Base-by-base conservation (phyloP, 2,888 invertebrate genomes). In the Eupithecia inturbata region DNA sequence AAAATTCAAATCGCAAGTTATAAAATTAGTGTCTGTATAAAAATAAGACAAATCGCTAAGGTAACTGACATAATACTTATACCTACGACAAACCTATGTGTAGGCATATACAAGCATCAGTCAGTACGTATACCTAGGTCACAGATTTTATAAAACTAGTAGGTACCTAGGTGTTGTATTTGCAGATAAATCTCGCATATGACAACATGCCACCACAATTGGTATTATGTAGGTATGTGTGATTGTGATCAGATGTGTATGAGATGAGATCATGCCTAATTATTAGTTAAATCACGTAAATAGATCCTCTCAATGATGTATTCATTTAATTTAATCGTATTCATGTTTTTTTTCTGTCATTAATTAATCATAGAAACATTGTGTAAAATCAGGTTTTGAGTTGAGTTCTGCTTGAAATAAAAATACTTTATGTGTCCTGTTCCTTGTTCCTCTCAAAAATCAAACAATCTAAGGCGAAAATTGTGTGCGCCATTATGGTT, bases 281-380 rank as follows among this genome's bases (percentile, higher is more conserved):
- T 70, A 69, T 80, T 78, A 84, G 82, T 79, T 84, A 86, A 86
- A 82, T 63, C 76, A 79, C 84, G 81, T 78, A 86, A 87, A 87
- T 87, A 87, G 84, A 84, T 77, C 75, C 71, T 77, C 72, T 70
- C 67, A 74, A 67, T 76, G 57, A 69, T 73, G n/a, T 36, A 70
- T 60, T 19, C 39, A 68, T 45, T 64, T 64, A 28, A 68, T 71
- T 67, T 68, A 71, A 64, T 63, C 31, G 31, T 62, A 53, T 6
- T 31, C 68, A 60, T 28, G 49, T 53, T 62, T 67, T 71, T n/a
- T 66, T 66, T 36, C n/a, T 60, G 28, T 60, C 28, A 62, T 26
- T 64, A n/a, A 33, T 36, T 36, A 39, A 14, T 10, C 2, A 66
- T n/a, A n/a, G 22, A 22, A 39, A 36, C n/a, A 33, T 66, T 41